Evolutionary conservation across 1,140 invertebrate genomes (phyloP).

Genomic region (Drosophila hydei): DNA sequence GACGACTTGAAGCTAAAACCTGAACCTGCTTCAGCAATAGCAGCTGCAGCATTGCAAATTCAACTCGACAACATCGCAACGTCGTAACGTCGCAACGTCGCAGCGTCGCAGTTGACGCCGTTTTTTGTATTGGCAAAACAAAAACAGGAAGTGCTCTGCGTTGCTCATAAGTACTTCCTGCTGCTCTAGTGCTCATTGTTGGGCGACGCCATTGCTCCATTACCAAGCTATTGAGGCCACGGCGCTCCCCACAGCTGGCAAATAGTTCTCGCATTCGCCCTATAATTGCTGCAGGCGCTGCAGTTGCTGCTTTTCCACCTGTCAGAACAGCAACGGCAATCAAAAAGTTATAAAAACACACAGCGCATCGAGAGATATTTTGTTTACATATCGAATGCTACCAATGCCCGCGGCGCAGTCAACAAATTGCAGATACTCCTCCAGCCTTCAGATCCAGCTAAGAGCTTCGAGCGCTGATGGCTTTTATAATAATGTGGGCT

Average conservation of each 20-base stretch:
- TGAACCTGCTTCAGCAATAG: constrained; percentile 10
- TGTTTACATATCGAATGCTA: constrained; percentile 63
- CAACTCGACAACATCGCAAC: constrained; percentile 70
- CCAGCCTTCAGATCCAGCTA: neutral
- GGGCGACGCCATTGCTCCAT: constrained; percentile 33
- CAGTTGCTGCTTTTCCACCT: constrained; percentile 50
- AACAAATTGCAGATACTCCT: constrained; percentile 52
- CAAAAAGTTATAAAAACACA: constrained; percentile 71
- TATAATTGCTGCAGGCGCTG: constrained; percentile 66
- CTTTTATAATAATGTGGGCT: neutral
- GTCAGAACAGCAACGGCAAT: constrained; percentile 50
- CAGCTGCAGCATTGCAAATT: constrained; percentile 72
- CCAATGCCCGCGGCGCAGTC: constrained; percentile 24
- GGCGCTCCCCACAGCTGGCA: constrained; percentile 37
- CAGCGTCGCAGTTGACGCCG: constrained; percentile 66
- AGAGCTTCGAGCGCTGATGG: constrained; percentile 2
- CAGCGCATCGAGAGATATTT: constrained; percentile 30
- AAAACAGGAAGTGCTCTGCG: constrained; percentile 83
- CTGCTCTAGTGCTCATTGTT: constrained; percentile 50
- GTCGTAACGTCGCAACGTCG: too few species aligned
- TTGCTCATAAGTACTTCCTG: constrained; percentile 82
- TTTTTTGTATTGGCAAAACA: constrained; percentile 78
- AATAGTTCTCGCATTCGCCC: constrained; percentile 65
- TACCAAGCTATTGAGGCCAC: constrained; percentile 43
- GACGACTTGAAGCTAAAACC: constrained; percentile 45